Percentiles rank a stretch among this genome's conserved stretches.
Conservation (phyloP, 2,113 vertebrate species). For the Mungos mungo region DNA sequence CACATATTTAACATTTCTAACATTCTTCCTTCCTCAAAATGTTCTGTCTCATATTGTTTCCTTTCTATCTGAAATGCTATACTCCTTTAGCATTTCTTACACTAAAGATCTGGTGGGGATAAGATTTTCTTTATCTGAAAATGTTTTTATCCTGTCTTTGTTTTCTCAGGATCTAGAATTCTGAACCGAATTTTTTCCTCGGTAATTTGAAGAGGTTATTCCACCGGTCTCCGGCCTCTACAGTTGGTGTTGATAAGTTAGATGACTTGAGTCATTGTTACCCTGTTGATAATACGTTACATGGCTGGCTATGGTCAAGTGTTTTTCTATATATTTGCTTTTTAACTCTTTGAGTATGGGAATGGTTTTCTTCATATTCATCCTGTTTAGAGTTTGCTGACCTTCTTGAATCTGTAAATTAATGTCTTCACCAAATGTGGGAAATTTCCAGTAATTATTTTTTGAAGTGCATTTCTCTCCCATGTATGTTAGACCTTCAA, state of each 20-base stretch:
- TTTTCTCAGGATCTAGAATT: not conserved
- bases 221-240: not conserved
- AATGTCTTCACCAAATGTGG: not conserved
- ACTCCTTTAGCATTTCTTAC: not conserved
- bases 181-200: not conserved
- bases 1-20: not conserved
- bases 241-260: not conserved
- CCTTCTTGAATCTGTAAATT: not conserved
- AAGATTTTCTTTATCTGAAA: not conserved
- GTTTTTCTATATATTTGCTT: not conserved
- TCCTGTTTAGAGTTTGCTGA: not conserved
- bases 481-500: not conserved
- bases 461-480: not conserved
- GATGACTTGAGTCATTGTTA: not conserved
- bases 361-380: not conserved
- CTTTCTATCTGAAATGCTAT: not conserved
- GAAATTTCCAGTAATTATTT: not conserved
- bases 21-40: not conserved
- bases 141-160: slow-evolving; percentile 13
- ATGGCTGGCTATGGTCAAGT: not conserved
- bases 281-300: not conserved
- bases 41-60: not conserved
- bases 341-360: not conserved
- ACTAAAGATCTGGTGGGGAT: not conserved
- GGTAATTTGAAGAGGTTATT: not conserved